Conservation (phyloP, 1,140 invertebrate species). For the Battus philenor region DNA sequence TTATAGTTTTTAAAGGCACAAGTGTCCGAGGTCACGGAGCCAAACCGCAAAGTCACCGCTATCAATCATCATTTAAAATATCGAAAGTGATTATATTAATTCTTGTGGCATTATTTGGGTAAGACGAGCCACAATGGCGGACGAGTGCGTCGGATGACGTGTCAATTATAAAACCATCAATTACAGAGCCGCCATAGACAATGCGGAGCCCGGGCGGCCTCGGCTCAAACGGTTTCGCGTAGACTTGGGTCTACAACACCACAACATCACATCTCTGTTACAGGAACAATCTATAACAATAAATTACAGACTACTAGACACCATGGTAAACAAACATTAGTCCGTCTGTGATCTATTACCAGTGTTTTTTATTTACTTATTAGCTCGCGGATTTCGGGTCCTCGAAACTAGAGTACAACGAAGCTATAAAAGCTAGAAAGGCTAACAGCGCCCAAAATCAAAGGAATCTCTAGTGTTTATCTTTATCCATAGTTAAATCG, state of each 20-base stretch:
- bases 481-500: no score
- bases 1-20: constrained; percentile 20
- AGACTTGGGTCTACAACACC: not conserved
- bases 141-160: constrained; percentile 62
- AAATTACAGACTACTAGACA: no score
- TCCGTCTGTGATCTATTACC: no score
- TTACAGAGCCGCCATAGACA: constrained; percentile 42
- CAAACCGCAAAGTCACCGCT: constrained; percentile 55
- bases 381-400: no score
- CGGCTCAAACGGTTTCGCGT: constrained; percentile 12
- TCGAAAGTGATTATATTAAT: constrained; percentile 72
- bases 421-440: no score
- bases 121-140: constrained; percentile 56
- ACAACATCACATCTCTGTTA: no score
- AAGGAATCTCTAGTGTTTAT: no score
- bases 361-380: no score
- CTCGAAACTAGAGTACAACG: no score
- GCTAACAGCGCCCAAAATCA: no score
- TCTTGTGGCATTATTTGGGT: constrained; percentile 65
- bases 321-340: no score
- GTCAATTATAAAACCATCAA: constrained; percentile 66
- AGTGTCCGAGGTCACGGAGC: constrained; percentile 22
- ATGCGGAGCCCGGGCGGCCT: constrained; percentile 41
- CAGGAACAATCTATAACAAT: no score
- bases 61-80: constrained; percentile 73